Base-by-base conservation (phyloP, 53 echinoderm and acorn worm species). In the Actinopyga echinites region DNA sequence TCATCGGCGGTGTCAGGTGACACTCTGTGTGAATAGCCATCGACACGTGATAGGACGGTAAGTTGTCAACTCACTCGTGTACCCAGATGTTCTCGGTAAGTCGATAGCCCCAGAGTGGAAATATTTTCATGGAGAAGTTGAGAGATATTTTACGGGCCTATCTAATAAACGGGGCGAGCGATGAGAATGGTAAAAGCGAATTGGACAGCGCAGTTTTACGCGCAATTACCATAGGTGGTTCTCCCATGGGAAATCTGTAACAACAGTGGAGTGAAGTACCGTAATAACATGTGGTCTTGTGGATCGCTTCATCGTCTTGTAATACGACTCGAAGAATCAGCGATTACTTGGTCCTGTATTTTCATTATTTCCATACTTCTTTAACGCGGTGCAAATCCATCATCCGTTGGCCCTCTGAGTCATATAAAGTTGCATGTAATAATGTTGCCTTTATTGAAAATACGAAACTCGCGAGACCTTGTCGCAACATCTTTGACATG, bases 371-470 rank as follows among this genome's bases (percentile, higher is more conserved):
- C 38, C 21, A 38, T 40, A 69, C 69, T 69, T 37, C 40, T 69
- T 69, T 69, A 69, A 69, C 69, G 37, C 69, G 69, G 69, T 38
- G 69, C 69, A 69, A 9, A 69, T 69, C 40, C 69, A 69, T 69
- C 69, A 40, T 69, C 69, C 25, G 38, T 11, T 34, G 40, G 69
- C 43, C 69, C 69, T 69, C 17, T 36, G 69, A 69, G 69, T 69
- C 69, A 69, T 69, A 69, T 69, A 69, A 69, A 69, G 43, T 69
- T 69, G 69, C 69, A 69, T 69, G 69, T 69, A 69, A 69, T 69
- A 69, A 69, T 69, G 69, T 69, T 40, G 43, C 69, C 69, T 69
- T 69, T 43, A 69, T 69, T 69, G 43, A 69, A 22, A 37, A 38
- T 40, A 69, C 69, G 43, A 34, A 43, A 40, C 40, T 40, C 40